phyloP scores from a whole-genome alignment of 2,888 invertebrate species.

The Rhopalosiphum nymphaeae region DNA sequence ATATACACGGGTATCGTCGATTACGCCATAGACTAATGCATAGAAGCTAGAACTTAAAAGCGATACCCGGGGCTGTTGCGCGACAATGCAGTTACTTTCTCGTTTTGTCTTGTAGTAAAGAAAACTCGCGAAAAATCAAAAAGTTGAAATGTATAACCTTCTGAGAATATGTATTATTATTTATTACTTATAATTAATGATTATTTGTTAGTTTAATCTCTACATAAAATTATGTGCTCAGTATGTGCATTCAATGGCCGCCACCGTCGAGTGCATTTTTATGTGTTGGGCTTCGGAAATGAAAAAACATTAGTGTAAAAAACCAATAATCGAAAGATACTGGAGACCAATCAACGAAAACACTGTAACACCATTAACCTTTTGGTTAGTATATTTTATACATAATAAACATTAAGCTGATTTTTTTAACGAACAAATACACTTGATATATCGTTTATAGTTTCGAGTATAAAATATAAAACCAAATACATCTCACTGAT shows the following conservation, averaged over 20 bases:
- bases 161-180: neutral
- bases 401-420: neutral
- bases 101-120: neutral
- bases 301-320: neutral
- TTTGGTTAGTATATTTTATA: conserved; percentile 4
- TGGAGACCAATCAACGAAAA: conserved; percentile 38
- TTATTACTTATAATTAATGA: neutral
- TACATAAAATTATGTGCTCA: neutral
- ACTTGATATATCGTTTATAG: neutral
- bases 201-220: neutral
- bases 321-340: conserved; percentile 38
- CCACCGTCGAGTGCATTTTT: neutral
- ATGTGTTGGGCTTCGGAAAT: conserved; percentile 20
- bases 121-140: neutral
- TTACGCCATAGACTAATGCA: neutral
- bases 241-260: conserved; percentile 4
- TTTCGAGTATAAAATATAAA: conserved; percentile 2
- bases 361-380: conserved; percentile 58
- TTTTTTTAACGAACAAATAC: neutral
- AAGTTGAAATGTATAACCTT: fast-evolving
- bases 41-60: neutral
- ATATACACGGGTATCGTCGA: neutral
- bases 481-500: neutral
- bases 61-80: neutral
- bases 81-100: neutral